Evolutionary conservation across 2,113 vertebrate species (phyloP), one percentile per base, ranked within the genome.

Genomic region (Toxotes chatareus): DNA sequence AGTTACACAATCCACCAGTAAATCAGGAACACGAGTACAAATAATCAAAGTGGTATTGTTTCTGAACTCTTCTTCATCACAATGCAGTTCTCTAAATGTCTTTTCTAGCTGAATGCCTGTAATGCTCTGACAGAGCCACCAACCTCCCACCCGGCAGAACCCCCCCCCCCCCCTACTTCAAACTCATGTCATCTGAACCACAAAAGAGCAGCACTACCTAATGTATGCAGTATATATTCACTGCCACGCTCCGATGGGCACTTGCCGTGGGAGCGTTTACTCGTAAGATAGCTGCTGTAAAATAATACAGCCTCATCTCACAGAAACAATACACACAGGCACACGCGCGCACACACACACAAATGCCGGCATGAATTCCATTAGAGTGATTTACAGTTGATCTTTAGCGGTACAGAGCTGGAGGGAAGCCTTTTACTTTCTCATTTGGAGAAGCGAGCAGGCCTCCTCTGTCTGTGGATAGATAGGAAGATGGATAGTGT

Each of bases 321-420:
- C 21, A 68, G 40, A 85, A 10, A 80, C 44, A 68, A 61, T 23
- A 55, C 27, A 65, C 38, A 69, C 2, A 23, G 7, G 34, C 32
- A 78, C 49, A 63, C 65, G 55, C 11, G 56, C 27, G 34, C 60
- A 73, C 38, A 56, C 61, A 56, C 61, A 82, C 63, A 77, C 47
- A 74, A 5, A 84, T 5, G 49, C 23, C 16, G 57, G 34, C 27
- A 40, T 57, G 67, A 76, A 80, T 80, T 76, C 78, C 71, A 88
- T 86, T 86, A 78, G 55, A 0, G 64, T 88, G 86, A 86, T 85
- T 84, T 90, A 87, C 85, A 83, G 82, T 85, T 85, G 82, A 83
- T 83, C 73, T 85, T 80, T 80, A 74, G 72, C 14, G 9, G n/a
- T 44, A 49, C 21, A 63, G 75, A 86, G 82, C 77, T 66, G 19